Evolutionary conservation across 92 coral and sea anemone genomes (phyloP).

Genomic region (Phymanthus crucifer): DNA sequence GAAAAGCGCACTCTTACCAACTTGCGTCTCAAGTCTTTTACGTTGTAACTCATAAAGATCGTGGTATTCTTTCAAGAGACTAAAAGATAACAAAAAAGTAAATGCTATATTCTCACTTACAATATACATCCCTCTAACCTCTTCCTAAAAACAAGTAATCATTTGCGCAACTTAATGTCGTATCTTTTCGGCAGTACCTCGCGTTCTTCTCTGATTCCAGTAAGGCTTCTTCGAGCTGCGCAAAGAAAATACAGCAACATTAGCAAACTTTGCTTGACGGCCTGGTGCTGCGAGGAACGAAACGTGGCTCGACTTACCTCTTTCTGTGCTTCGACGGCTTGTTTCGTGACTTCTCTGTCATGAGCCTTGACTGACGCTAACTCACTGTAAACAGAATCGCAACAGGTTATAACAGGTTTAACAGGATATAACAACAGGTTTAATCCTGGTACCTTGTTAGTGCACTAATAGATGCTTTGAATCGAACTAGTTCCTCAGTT

Average conservation of each 20-base stretch:
- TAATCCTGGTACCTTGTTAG: conserved; percentile 82
- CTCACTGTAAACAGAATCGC: conserved; percentile 49
- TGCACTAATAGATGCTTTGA: conserved; percentile 87
- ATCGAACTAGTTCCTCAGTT: conserved; percentile 93
- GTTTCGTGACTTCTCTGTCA: conserved; percentile 94
- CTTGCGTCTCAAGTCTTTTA: conserved; percentile 84
- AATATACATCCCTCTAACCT: too few species aligned
- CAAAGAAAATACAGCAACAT: neutral
- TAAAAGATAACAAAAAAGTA: conserved; percentile 3
- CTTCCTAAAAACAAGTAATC: too few species aligned
- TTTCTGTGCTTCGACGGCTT: conserved; percentile 78
- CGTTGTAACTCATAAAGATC: conserved; percentile 94
- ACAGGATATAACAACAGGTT: neutral
- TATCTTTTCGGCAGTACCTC: conserved; percentile 48
- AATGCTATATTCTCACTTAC: neutral
- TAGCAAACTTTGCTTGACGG: too few species aligned
- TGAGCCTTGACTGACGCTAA: conserved; percentile 91
- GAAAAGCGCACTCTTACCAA: conserved; percentile 53
- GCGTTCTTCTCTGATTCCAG: conserved; percentile 94
- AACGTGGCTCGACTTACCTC: conserved; percentile 41
- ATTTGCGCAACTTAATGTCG: too few species aligned
- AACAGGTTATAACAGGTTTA: neutral
- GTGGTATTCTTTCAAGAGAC: conserved; percentile 90
- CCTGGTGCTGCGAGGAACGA: too few species aligned
- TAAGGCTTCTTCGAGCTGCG: conserved; percentile 79